Evolutionary conservation across 1,140 invertebrate species (phyloP), one percentile per base, ranked within the genome.

Genomic region (Dendroctonus valens): DNA sequence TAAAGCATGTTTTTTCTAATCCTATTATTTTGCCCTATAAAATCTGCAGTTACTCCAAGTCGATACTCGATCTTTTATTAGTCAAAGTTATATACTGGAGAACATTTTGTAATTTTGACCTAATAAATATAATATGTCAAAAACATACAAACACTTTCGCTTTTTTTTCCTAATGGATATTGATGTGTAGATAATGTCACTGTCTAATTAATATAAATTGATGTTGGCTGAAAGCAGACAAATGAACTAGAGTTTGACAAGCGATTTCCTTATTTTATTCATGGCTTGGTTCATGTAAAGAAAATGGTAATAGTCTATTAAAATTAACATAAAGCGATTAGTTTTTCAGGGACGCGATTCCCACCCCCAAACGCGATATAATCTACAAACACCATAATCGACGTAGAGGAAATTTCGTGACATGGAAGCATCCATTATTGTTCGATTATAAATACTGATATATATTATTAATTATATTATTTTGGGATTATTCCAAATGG

Each of bases 291-390:
- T 41, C 63, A 57, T 57, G 53, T 59, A 50, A 65, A 65, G 63
- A 65, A 65, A 65, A 65, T 65, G 63, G 63, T 65, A 65, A 65
- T 59, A 65, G 63, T 49, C 63, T 65, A 65, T 65, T 65, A 65
- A 65, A 65, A 65, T 65, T 65, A 65, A 59, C 63, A 65, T 65
- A 65, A 65, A 65, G 38, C 63, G 63, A 65, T 65, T 65, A 65
- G 63, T 65, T 65, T 65, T 59, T 65, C 54, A 7, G 12, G 55
- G 46, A 55, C 9, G 9, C 52, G 48, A 44, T 51, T 12, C 9
- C 40, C 39, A 40, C 44, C 26, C 55, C 26, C 7, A 44, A 14
- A 41, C 7, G 7, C 44, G 63, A 59, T 59, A 65, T 52, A 12
- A 59, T 59, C 54, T 59, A 51, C 50, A 52, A 52, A 52, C 38